Conservation (phyloP, 2,888 invertebrate species). For the Malachius bipustulatus region DNA sequence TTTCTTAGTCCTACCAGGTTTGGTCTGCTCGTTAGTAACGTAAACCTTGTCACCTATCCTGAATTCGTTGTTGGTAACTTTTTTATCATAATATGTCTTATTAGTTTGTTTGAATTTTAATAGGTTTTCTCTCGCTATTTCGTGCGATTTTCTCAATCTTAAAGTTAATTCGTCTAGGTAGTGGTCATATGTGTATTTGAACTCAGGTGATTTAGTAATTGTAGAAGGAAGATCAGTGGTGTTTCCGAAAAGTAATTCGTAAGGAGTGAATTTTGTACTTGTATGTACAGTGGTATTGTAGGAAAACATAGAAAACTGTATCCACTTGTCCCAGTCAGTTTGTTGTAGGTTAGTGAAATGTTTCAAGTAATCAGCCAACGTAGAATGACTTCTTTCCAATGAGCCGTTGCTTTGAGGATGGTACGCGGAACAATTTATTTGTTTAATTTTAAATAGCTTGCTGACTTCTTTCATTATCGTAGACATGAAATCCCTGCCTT, state of each 20-base stretch:
- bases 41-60: no score
- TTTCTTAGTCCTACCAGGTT: no score
- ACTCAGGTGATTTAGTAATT: constrained; percentile 22
- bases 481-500: constrained; percentile 19
- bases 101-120: constrained; percentile 11
- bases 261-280: constrained; percentile 26
- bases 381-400: constrained; percentile 27
- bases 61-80: no score
- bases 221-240: constrained; percentile 22
- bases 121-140: constrained; percentile 19
- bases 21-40: no score
- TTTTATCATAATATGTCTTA: constrained; percentile 3
- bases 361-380: constrained; percentile 27
- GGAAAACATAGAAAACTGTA: constrained; percentile 26
- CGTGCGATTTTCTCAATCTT: constrained; percentile 17
- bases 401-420: constrained; percentile 26
- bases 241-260: constrained; percentile 26
- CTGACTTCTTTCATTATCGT: constrained; percentile 21
- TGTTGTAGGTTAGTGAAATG: constrained; percentile 27
- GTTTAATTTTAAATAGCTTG: constrained; percentile 25
- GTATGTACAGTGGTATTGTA: constrained; percentile 26
- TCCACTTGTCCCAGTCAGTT: constrained; percentile 28
- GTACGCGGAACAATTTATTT: constrained; percentile 23
- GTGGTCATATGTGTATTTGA: constrained; percentile 22
- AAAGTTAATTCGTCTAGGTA: constrained; percentile 21